Conservation (phyloP, 2,797 vertebrate species). For the Psittacula derbiana region DNA sequence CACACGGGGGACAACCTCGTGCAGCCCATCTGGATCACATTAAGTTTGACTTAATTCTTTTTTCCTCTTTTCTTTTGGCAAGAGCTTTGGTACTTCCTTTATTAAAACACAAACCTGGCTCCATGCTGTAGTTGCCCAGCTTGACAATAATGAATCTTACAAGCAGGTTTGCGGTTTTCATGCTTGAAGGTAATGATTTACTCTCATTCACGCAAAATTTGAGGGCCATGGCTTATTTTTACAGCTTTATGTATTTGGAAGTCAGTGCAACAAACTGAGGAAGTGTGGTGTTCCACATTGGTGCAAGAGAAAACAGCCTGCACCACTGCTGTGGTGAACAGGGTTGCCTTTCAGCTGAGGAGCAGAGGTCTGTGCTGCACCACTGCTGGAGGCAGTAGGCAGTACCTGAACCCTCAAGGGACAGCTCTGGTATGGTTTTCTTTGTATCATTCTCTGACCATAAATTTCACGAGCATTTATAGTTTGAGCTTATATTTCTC, state of each 20-base stretch:
- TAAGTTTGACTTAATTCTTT: slow-evolving; percentile 23
- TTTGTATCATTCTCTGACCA: neutral
- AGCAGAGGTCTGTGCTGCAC: neutral
- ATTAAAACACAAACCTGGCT: slow-evolving; percentile 42
- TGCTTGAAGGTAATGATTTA: neutral
- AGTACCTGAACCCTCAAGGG: fast-evolving
- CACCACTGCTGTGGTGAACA: fast-evolving
- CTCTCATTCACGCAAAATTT: neutral
- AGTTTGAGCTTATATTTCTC: neutral
- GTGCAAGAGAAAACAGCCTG: neutral
- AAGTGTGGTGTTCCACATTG: neutral
- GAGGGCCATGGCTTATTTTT: neutral
- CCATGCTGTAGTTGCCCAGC: slow-evolving; percentile 10
- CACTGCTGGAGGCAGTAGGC: neutral
- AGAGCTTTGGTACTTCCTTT: slow-evolving; percentile 13
- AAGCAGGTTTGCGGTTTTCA: neutral
- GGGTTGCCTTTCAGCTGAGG: neutral
- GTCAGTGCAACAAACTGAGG: neutral
- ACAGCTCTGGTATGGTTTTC: neutral
- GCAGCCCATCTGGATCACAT: slow-evolving; percentile 53
- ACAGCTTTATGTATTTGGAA: neutral
- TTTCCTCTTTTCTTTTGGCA: neutral
- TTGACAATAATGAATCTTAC: slow-evolving; percentile 46
- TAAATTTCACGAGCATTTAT: neutral
- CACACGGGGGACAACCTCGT: slow-evolving; percentile 8